Evolutionary conservation across 2,888 invertebrate genomes (phyloP), one percentile per base, ranked within the genome.

Genomic region (Caenorhabditis sp.): DNA sequence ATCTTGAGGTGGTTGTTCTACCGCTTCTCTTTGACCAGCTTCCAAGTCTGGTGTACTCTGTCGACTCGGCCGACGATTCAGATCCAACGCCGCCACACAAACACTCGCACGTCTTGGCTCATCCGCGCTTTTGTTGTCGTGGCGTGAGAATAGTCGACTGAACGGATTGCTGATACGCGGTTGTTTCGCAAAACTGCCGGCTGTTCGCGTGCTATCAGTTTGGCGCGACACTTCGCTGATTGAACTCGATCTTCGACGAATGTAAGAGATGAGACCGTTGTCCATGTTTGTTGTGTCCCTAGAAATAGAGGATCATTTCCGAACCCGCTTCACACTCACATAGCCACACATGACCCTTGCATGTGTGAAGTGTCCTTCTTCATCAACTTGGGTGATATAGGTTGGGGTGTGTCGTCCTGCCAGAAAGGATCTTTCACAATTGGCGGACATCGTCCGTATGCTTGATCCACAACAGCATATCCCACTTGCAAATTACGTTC

Each of bases 401-500:
- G 62, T 51, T 69, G 64, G 14, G 74, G 74, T 17, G 54, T 53
- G 3, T 74, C 74, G 0, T 73, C 73, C 43, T 75, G 72, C 79
- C 79, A 79, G 53, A 77, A 81, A 3, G 72, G 66, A 54, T 81
- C 85, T 49, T 69, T 70, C 62, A 79, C 78, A 8, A 81, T 60
- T 1, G 70, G 67, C 4, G 85, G 85, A 23, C 77, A 68, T n/a
- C 78, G 62, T 5, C 78, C 81, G 59, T 81, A 84, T n/a, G 81
- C 78, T 24, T 83, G 81, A 62, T 85, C 85, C 0, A 84, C 85
- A 6, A 84, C 79, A 1, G 81, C 78, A 24, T 82, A 73, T 4
- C 84, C 85, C 0, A 84, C 83, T 72, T 83, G 77, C 1, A 83
- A 66, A 66, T 84, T 84, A 63, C 84, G 64, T 57, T 84, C 84